phyloP scores from a whole-genome alignment of 2,888 invertebrate species.

The Nomada goodeniana region DNA sequence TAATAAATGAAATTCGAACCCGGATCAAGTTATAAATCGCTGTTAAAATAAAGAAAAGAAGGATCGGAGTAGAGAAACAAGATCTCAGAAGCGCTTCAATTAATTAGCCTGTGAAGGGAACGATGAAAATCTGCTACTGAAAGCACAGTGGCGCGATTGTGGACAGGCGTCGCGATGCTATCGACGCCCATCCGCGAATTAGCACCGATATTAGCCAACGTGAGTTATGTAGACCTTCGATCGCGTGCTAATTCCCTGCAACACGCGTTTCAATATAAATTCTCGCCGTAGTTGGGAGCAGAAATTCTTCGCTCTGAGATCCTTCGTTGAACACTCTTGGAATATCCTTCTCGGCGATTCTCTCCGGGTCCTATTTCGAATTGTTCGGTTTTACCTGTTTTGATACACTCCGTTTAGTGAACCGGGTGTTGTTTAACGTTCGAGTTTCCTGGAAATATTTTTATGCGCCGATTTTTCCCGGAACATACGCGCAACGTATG shows the following conservation, averaged over 20 bases:
- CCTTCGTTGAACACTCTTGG: neutral
- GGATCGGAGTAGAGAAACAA: neutral
- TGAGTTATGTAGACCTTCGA: constrained; percentile 61
- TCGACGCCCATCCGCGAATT: constrained; percentile 57
- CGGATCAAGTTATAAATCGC: too few species aligned
- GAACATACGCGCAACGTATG: neutral
- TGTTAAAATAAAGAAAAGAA: too few species aligned
- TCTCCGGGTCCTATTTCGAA: too few species aligned
- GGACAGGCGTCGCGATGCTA: constrained; percentile 42
- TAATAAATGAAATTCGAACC: too few species aligned
- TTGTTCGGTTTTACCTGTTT: neutral
- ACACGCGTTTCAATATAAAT: constrained; percentile 35
- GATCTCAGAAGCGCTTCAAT: neutral
- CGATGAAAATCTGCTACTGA: constrained; percentile 11
- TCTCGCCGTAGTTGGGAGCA: too few species aligned
- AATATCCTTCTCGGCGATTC: neutral
- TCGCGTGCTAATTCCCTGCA: constrained; percentile 62
- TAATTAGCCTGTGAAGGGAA: neutral
- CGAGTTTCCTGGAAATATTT: constrained; percentile 22
- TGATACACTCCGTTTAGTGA: neutral
- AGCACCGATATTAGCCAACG: constrained; percentile 58
- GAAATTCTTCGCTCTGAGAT: too few species aligned
- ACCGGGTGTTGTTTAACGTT: neutral
- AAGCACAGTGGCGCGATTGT: constrained; percentile 57
- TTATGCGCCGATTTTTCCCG: neutral